phyloP scores from a whole-genome alignment of 2,113 vertebrate species.

The Columba livia region DNA sequence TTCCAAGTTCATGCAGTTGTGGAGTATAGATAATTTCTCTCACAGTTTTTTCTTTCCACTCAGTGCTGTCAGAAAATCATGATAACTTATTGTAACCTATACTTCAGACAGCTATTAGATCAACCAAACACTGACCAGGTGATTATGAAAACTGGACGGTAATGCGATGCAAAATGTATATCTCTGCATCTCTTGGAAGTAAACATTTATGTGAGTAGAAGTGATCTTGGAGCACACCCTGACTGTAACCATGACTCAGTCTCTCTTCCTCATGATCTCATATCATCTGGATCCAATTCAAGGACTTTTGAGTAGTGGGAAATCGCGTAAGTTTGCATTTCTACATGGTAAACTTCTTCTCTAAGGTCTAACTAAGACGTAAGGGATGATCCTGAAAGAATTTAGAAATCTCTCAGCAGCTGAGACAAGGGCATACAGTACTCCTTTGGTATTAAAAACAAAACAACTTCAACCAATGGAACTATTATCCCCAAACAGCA shows the following conservation, averaged over 20 bases:
- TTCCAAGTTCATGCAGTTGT: slow-evolving; percentile 17
- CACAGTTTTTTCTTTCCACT: slow-evolving; percentile 1
- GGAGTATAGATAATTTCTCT: slow-evolving; percentile 16
- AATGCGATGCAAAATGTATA: not conserved
- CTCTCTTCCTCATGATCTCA: not conserved
- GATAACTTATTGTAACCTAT: slow-evolving; percentile 37
- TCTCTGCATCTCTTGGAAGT: not conserved
- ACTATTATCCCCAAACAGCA: not conserved
- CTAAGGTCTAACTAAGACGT: not conserved
- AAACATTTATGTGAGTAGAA: slow-evolving; percentile 16
- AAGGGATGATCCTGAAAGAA: not conserved
- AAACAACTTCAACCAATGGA: not conserved
- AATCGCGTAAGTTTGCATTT: not conserved
- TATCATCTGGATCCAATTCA: not conserved
- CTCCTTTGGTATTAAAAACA: not conserved
- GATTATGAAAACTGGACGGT: not conserved
- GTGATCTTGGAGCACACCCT: not conserved
- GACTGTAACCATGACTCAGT: not conserved
- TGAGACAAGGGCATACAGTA: not conserved
- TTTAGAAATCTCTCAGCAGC: not conserved
- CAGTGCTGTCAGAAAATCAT: slow-evolving; percentile 14
- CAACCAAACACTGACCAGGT: not conserved
- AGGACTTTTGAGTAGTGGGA: not conserved
- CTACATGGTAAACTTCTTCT: not conserved
- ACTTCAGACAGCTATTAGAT: slow-evolving; percentile 11